These are phyloP conservation scores for Melanotus villosus DNA, from an alignment of 2,888 invertebrate genomes.

Conservation along the genomic window DNA sequence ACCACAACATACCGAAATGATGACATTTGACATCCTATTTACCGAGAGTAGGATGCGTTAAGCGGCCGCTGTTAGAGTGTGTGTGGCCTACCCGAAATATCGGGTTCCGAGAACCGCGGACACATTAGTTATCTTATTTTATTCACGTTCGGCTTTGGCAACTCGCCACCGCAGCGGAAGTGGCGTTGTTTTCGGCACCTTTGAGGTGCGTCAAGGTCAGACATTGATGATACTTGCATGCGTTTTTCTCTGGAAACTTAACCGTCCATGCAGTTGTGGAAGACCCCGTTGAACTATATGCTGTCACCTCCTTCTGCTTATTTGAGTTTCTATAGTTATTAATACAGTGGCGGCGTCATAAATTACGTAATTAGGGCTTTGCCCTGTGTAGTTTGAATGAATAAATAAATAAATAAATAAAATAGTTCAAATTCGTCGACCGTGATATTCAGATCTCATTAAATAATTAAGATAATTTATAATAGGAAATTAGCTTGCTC, in stretches of 20 bases:
- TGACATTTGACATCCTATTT: constrained; percentile 5
- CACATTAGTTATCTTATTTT: constrained; percentile 54
- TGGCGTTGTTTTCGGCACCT: constrained; percentile 53
- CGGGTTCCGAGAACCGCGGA: constrained; percentile 52
- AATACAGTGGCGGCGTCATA: neutral
- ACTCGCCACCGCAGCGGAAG: constrained; percentile 57
- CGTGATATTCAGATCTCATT: too few relatives aligned
- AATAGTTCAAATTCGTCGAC: too few relatives aligned
- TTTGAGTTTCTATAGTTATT: neutral
- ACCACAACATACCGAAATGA: constrained; percentile 6
- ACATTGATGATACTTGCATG: constrained; percentile 33
- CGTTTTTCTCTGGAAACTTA: constrained; percentile 25
- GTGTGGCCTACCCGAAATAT: constrained; percentile 54
- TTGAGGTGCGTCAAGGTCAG: constrained; percentile 52
- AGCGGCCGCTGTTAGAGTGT: constrained; percentile 39
- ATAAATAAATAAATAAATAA: too few relatives aligned
- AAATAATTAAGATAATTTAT: too few relatives aligned
- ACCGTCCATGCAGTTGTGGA: constrained; percentile 30
- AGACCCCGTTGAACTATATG: constrained; percentile 11
- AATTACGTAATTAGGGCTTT: too few relatives aligned
- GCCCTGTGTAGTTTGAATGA: too few relatives aligned
- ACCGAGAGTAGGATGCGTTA: constrained; percentile 32
- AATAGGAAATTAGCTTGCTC: too few relatives aligned
- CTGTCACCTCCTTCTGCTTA: neutral
- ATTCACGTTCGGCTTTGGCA: constrained; percentile 55